Base-by-base conservation (phyloP, 2,113 vertebrate species). In the Petaurus breviceps region DNA sequence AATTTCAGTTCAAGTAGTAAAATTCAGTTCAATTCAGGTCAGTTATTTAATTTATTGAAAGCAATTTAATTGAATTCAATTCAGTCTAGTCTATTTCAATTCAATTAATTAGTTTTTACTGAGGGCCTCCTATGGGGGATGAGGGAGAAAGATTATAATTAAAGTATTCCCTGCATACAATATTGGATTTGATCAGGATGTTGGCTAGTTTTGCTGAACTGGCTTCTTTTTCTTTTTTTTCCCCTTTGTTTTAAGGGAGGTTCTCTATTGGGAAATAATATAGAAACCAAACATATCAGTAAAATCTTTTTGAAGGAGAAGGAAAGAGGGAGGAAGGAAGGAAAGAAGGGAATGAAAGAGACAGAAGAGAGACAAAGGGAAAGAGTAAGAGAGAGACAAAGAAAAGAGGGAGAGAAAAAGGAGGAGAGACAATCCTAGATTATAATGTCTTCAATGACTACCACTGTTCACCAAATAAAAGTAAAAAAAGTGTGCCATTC, bases 41-140 rank as follows among this genome's bases (percentile, higher is more conserved):
- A 68, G 0, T 4, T 54, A 28, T 3, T 77, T 10, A 26, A 43
- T 77, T 23, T 3, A 0, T n/a, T 51, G 6, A 55, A 0, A 0
- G 6, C 68, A 84, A 5, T 3, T 84, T 23, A 84, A 77, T 77
- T 77, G 68, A 84, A 84, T 84, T 84, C n/a, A 84, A 43, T 77
- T 77, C 16, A n/a, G 8, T 43, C n/a, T 43, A 77, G 14, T 22
- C 31, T 31, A n/a, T 77, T n/a, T 43, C 37, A 84, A 23, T 84
- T 84, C 5, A 43, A 84, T 84, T 84, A 6, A 43, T 84, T 84
- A 22, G 2, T 84, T 84, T 84, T 43, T 84, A 23, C 37, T 84
- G 68, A 43, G 5, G n/a, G 19, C 7, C 68, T 84, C n/a, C 68
- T 43, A 84, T 43, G 68, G 68, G 5, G 4, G 16, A n/a, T n/a